Conservation (phyloP, 2,797 vertebrate species). For the Sarcophilus harrisii region DNA sequence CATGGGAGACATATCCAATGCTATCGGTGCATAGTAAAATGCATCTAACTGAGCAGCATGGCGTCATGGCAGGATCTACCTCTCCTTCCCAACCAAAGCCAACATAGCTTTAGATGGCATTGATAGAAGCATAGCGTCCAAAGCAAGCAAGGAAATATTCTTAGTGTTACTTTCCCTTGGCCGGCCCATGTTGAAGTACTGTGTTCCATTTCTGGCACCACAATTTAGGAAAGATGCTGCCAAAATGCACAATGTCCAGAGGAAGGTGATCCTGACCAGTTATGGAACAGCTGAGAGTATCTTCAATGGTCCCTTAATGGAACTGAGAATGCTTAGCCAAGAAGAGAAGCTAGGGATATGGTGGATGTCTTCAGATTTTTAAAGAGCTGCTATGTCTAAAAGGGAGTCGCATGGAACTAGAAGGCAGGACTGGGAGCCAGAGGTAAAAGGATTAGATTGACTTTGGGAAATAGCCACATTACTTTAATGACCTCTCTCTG, state of each 20-base stretch:
- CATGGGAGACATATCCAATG: not conserved
- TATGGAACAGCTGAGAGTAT: not conserved
- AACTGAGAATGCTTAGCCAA: not conserved
- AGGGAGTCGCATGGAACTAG: not conserved
- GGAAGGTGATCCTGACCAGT: not conserved
- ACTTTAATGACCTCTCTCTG: not conserved
- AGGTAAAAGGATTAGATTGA: not conserved
- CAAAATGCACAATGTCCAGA: not conserved
- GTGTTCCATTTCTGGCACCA: not conserved
- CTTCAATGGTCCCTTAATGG: not conserved
- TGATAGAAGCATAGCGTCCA: not conserved
- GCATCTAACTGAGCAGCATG: not conserved
- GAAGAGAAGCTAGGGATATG: not conserved
- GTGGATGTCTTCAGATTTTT: not conserved
- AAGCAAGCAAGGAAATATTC: not conserved
- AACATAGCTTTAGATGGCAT: not conserved
- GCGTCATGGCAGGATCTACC: not conserved
- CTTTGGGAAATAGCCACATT: not conserved
- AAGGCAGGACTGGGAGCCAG: not conserved
- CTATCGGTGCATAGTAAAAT: not conserved
- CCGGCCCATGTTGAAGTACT: not conserved
- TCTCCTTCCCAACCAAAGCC: not conserved
- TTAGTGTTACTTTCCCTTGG: not conserved
- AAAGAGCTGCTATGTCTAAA: not conserved
- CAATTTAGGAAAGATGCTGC: not conserved